These are phyloP conservation scores for Drosophila mimica DNA, from an alignment of 2,888 invertebrate species.

Conservation along the genomic window DNA sequence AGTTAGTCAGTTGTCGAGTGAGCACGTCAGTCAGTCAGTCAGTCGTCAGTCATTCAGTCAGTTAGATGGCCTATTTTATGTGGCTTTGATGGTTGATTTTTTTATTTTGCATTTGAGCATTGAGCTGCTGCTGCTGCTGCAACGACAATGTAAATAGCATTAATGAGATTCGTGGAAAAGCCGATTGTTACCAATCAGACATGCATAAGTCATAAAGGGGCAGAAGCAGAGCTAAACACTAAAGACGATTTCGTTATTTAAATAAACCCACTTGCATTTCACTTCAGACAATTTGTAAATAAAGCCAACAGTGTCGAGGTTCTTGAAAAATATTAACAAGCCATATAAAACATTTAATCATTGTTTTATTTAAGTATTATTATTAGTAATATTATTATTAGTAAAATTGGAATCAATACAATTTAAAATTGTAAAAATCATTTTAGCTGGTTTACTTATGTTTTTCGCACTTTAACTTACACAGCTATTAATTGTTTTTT, in stretches of 20 bases:
- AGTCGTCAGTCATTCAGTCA: conserved; percentile 33
- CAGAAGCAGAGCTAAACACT: neutral
- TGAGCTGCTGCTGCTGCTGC: conserved; percentile 16
- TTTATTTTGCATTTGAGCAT: conserved; percentile 21
- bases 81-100: conserved; percentile 28
- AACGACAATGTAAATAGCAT: conserved; percentile 34
- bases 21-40: conserved; percentile 34
- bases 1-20: conserved; percentile 23
- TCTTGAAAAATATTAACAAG: neutral
- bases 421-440: neutral
- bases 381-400: neutral
- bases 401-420: neutral
- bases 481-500: neutral
- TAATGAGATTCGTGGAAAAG: conserved; percentile 49
- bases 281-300: neutral
- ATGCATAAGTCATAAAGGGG: conserved; percentile 11
- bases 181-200: conserved; percentile 65
- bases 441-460: neutral
- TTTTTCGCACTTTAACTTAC: neutral
- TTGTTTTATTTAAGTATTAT: neutral
- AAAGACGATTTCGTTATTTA: conserved; percentile 1
- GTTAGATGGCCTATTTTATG: conserved; percentile 33
- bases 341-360: neutral
- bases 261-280: neutral
- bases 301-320: neutral